Evolutionary conservation across 2,113 vertebrate genomes (phyloP), one percentile per base, ranked within the genome.

Genomic region (Xerus inauris): DNA sequence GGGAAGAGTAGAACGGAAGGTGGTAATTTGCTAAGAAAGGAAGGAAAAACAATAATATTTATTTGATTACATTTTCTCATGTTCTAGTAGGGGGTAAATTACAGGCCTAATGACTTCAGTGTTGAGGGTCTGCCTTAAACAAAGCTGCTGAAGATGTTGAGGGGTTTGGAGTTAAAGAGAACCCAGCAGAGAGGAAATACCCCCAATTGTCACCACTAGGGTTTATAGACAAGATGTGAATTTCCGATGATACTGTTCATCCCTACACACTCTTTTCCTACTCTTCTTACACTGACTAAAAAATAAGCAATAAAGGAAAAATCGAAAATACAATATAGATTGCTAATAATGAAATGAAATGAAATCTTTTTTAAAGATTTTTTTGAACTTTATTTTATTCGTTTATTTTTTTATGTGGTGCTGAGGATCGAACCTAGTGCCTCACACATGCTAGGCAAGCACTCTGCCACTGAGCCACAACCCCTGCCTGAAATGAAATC

Each of bases 1-100:
- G 71, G 88, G 62, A 81, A 91, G 87, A 92, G 65, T 71, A 49
- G n/a, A 95, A 57, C 9, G 45, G 96, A 97, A 97, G 97, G 97
- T 96, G 97, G 97, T 96, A 97, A 98, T 97, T 97, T 97, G 97
- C 96, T 96, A 96, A 98, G 96, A 97, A 96, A 98, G 97, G 94
- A 97, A 97, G 93, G 95, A 82, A 98, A 97, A 98, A 98, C 97
- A 97, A 97, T 97, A 96, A 97, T 97, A 97, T 97, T 98, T 97
- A 97, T 97, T 96, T 97, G 95, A 97, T 98, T 96, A 97, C 96
- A 96, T 97, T 97, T 96, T 96, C 95, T 96, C 91, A 54, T 93
- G 96, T 96, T 96, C 95, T 95, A 64, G 91, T 82, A 14, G 97
- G 95, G 91, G 95, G 97, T 96, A 98, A 98, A 96, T 98, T 97